Evolutionary conservation across 2,888 invertebrate species (phyloP).

Genomic region (Synanthedon formicaeformis): DNA sequence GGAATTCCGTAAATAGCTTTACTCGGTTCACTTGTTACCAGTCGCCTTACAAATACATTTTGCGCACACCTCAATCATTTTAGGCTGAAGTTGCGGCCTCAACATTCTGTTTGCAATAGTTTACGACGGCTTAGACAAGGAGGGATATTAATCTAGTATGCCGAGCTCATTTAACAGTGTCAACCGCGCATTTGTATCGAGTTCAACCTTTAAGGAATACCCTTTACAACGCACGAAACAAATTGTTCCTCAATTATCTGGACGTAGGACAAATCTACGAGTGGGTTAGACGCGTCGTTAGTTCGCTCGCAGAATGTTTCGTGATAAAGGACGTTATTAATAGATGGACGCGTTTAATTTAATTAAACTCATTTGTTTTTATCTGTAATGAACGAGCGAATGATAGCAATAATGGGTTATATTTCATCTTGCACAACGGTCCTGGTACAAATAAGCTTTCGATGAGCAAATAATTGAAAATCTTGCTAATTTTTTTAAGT

Average conservation of each 20-base stretch:
- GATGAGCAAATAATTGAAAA: too few relatives aligned
- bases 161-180: constrained; percentile 59
- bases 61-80: constrained; percentile 19
- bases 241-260: constrained; percentile 13
- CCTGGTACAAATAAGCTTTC: too few relatives aligned
- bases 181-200: constrained; percentile 62
- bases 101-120: constrained; percentile 53
- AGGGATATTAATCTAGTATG: constrained; percentile 51
- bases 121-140: constrained; percentile 51
- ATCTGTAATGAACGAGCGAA: background rate
- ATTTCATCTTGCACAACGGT: too few relatives aligned
- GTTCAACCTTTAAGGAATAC: background rate
- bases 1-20: too few relatives aligned
- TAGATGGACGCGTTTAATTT: background rate
- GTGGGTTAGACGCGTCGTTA: background rate
- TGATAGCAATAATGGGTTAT: too few relatives aligned
- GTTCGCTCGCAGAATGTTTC: background rate
- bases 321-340: background rate
- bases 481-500: too few relatives aligned
- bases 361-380: background rate
- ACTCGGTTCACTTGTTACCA: background rate
- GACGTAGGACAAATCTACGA: background rate
- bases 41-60: background rate
- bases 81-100: constrained; percentile 28
- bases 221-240: constrained; percentile 8